phyloP scores from a whole-genome alignment of 1,140 invertebrate species.

The Heliothis subflexa region DNA sequence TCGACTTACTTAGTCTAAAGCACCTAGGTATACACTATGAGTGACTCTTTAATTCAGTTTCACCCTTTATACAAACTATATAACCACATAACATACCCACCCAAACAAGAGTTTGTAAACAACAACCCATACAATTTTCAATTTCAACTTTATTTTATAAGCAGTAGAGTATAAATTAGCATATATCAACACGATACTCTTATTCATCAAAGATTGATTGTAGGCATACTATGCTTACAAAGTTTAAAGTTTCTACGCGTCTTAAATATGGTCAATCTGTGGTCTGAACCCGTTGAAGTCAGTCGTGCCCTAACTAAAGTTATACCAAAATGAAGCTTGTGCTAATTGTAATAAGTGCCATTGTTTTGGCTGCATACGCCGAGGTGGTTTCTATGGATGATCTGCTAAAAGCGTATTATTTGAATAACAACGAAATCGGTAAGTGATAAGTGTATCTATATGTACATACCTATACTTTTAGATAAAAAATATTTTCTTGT shows the following conservation, averaged over 20 bases:
- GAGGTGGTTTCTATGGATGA: neutral
- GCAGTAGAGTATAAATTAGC: neutral
- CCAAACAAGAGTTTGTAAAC: no score
- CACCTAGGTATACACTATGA: no score
- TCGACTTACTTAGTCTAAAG: no score
- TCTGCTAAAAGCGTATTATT: neutral
- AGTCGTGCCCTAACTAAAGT: neutral
- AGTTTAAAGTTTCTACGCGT: neutral
- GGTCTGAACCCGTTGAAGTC: neutral
- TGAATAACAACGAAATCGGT: constrained; percentile 3
- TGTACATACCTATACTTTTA: no score
- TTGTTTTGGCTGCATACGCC: neutral
- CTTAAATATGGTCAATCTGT: neutral
- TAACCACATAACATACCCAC: no score
- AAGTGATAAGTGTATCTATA: neutral
- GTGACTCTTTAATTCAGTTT: no score
- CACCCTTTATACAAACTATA: no score
- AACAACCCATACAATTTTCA: no score
- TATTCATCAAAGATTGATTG: neutral
- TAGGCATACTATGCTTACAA: neutral
- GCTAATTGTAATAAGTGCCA: neutral
- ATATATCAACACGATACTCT: neutral
- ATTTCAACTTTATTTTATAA: no score
- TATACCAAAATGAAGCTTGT: constrained; percentile 18
- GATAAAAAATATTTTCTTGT: no score